These are phyloP conservation scores for Meghimatium bilineatum DNA, from an alignment of 2,888 invertebrate genomes.

Conservation along the genomic window DNA sequence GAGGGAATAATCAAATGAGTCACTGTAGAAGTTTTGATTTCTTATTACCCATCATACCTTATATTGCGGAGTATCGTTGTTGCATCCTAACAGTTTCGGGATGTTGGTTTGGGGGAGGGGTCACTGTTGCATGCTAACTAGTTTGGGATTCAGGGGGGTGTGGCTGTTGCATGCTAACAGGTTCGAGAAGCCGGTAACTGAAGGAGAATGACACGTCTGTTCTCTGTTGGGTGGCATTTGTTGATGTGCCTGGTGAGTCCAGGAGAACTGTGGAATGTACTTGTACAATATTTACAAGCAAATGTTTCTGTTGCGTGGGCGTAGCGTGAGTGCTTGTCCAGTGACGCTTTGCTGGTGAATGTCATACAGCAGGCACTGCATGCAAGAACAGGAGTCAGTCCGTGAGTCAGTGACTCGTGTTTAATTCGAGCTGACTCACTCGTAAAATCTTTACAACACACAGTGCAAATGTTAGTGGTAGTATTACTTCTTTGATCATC, in stretches of 20 bases:
- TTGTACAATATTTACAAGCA: constrained; percentile 76
- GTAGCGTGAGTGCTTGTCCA: constrained; percentile 68
- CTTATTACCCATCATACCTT: too few relatives aligned
- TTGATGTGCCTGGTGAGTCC: constrained; percentile 77
- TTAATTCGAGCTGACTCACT: constrained; percentile 65
- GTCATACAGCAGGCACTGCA: constrained; percentile 64
- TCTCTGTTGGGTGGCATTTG: constrained; percentile 77
- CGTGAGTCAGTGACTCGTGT: constrained; percentile 63
- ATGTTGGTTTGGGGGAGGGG: too few relatives aligned
- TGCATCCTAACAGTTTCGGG: too few relatives aligned
- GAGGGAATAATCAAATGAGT: too few relatives aligned
- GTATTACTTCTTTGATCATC: background rate
- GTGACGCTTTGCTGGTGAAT: constrained; percentile 63
- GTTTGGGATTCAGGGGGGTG: too few relatives aligned
- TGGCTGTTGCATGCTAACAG: constrained; percentile 56
- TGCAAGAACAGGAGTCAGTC: constrained; percentile 44
- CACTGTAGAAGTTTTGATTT: too few relatives aligned
- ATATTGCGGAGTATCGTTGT: too few relatives aligned
- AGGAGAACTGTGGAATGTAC: constrained; percentile 75
- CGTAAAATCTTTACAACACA: constrained; percentile 66
- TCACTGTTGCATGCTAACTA: too few relatives aligned
- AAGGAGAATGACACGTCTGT: constrained; percentile 74
- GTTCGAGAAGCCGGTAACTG: constrained; percentile 70
- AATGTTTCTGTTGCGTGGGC: constrained; percentile 64
- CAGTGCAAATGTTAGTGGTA: constrained; percentile 56